Base-by-base conservation (phyloP, 2,113 vertebrate genomes). In the Choloepus hoffmanni region DNA sequence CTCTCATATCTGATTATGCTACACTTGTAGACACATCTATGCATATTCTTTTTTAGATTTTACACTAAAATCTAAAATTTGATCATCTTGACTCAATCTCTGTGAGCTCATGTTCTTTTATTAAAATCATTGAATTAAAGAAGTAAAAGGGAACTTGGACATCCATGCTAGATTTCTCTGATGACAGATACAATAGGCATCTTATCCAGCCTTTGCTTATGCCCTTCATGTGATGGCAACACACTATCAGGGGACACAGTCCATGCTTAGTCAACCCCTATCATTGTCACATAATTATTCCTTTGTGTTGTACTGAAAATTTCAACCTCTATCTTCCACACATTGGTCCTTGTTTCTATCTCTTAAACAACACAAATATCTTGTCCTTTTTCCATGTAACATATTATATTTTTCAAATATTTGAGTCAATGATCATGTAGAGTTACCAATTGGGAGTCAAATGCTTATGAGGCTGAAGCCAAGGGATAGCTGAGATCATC, bases 21-120 rank as follows among this genome's bases (percentile, higher is more conserved):
- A 30, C 13, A 24, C 78, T 79, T 90, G 45, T n/a, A 72, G 72
- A 81, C 24, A 76, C 63, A 84, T 68, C 12, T 67, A 68, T 48
- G 16, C 60, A 65, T 62, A 60, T 12, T 73, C 15, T 26, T 79
- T 81, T 68, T 85, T 36, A 48, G 55, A 70, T 36, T 88, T 83
- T 77, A 55, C n/a, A 50, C 26, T 95, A 63, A 36, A 36, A 36
- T 36, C 50, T 77, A 91, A 93, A 43, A 87, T 93, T 79, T 87
- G 28, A 48, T 76, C 5, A 73, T 82, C 40, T 81, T 94, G 68
- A 73, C 82, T 82, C 78, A 60, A 84, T 83, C 28, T n/a, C 2
- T 23, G 3, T 53, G 65, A 73, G 23, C 24, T 67, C 28, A 62
- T 68, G 3, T 58, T 90, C 36, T 8, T 89, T 95, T 9, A 23